A percentile compares a stretch with the other conserved stretches of the same genome.
phyloP scores from a whole-genome alignment of 2,113 vertebrate species.

The Syngnathoides biaculeatus region DNA sequence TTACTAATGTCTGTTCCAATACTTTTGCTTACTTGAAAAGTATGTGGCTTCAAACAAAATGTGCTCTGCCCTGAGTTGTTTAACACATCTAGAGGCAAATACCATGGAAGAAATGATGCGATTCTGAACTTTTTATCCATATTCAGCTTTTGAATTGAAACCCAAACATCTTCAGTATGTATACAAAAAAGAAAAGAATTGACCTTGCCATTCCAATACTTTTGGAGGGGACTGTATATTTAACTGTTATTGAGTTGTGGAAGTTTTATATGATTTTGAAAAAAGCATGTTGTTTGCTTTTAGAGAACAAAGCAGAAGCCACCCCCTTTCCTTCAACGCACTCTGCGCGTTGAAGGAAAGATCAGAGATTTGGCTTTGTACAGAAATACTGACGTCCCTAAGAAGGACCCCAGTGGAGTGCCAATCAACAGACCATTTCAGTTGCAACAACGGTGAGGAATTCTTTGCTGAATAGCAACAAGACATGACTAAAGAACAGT shows the following conservation, averaged over 20 bases:
- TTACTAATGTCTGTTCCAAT: too few relatives aligned
- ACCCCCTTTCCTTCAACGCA: constrained; percentile 76
- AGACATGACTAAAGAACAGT: not conserved
- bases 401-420: constrained; percentile 54
- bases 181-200: too few relatives aligned
- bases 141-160: too few relatives aligned
- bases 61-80: too few relatives aligned
- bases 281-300: not conserved
- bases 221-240: too few relatives aligned
- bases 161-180: too few relatives aligned
- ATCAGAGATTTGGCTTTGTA: constrained; percentile 40
- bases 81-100: too few relatives aligned
- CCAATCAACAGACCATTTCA: constrained; percentile 73
- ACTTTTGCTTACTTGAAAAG: too few relatives aligned
- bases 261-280: not conserved
- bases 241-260: not conserved
- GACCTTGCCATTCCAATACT: too few relatives aligned
- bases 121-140: too few relatives aligned
- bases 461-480: not conserved
- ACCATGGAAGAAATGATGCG: too few relatives aligned
- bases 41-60: too few relatives aligned
- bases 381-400: constrained; percentile 78
- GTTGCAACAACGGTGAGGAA: constrained; percentile 79
- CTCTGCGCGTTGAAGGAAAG: constrained; percentile 23
- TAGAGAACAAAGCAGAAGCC: constrained; percentile 62